Percentiles rank a stretch among this genome's conserved stretches.
phyloP scores from a whole-genome alignment of 2,797 vertebrate species.

The Sebastes jordani region DNA sequence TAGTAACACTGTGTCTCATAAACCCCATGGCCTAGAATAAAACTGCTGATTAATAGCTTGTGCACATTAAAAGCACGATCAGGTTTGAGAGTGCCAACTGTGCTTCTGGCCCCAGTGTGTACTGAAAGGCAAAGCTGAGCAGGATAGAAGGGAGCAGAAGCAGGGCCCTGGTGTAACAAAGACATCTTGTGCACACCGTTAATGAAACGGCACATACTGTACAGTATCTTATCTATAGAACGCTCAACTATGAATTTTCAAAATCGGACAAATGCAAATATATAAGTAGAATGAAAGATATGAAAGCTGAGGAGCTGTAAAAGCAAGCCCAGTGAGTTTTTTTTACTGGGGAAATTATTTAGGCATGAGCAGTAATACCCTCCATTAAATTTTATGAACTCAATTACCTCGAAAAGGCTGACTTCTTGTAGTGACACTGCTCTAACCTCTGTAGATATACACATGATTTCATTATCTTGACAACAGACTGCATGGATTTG shows the following conservation, averaged over 20 bases:
- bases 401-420: slow-evolving; percentile 70
- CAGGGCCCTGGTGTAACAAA: neutral
- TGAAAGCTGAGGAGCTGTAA: slow-evolving; percentile 37
- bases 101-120: slow-evolving; percentile 34
- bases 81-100: slow-evolving; percentile 64
- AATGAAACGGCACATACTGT: slow-evolving; percentile 14
- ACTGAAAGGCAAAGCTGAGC: slow-evolving; percentile 34
- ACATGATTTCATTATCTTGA: slow-evolving; percentile 55
- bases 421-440: slow-evolving; percentile 65
- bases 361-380: slow-evolving; percentile 73
- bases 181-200: slow-evolving; percentile 4
- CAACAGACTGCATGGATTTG: slow-evolving; percentile 31
- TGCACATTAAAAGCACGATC: slow-evolving; percentile 72
- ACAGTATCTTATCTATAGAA: slow-evolving; percentile 12
- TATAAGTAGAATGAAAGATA: slow-evolving; percentile 31
- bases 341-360: slow-evolving; percentile 69
- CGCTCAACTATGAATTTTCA: slow-evolving; percentile 14
- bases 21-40: slow-evolving; percentile 66
- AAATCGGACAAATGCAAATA: slow-evolving; percentile 46
- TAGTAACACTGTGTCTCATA: slow-evolving; percentile 65
- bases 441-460: slow-evolving; percentile 67
- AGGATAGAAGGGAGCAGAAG: neutral
- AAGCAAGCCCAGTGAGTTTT: slow-evolving; percentile 40
- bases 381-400: slow-evolving; percentile 74
- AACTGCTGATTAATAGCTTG: slow-evolving; percentile 78